phyloP scores from a whole-genome alignment of 2,113 vertebrate species.

The Diphyllodes magnificus region DNA sequence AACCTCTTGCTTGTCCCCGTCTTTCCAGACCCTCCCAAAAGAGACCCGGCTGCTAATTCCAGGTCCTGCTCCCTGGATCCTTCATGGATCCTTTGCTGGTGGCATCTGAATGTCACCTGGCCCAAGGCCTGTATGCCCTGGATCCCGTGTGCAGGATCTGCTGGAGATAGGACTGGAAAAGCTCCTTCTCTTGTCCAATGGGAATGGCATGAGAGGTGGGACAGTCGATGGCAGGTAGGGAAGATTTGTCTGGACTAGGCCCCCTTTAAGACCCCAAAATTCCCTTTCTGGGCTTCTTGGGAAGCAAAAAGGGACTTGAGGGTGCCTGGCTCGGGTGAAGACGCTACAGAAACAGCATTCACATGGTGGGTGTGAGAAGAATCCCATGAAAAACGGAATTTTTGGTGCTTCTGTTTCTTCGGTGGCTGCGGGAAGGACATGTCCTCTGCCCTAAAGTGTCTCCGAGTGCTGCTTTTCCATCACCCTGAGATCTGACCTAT shows the following conservation, averaged over 20 bases:
- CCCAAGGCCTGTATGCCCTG: background rate
- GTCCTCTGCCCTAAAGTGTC: background rate
- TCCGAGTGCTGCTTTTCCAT: background rate
- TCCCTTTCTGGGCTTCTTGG: background rate
- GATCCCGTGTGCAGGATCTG: background rate
- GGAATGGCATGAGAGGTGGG: background rate
- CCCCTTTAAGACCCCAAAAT: background rate
- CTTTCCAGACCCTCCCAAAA: background rate
- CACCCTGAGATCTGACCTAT: background rate
- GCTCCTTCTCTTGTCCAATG: background rate
- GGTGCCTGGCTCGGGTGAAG: background rate
- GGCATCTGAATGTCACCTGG: background rate
- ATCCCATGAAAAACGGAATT: background rate
- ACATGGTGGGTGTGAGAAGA: rapidly evolving
- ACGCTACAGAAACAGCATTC: background rate
- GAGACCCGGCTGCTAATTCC: rapidly evolving
- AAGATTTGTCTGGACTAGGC: background rate
- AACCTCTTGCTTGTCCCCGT: background rate
- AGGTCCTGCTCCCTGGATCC: background rate
- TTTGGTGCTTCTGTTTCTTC: background rate
- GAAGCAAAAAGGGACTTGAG: background rate
- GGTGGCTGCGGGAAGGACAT: background rate
- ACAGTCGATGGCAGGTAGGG: background rate
- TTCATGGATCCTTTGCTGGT: background rate
- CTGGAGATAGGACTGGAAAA: background rate